Evolutionary conservation across 2,888 invertebrate genomes (phyloP).

Genomic region (Steinernema scapterisci): DNA sequence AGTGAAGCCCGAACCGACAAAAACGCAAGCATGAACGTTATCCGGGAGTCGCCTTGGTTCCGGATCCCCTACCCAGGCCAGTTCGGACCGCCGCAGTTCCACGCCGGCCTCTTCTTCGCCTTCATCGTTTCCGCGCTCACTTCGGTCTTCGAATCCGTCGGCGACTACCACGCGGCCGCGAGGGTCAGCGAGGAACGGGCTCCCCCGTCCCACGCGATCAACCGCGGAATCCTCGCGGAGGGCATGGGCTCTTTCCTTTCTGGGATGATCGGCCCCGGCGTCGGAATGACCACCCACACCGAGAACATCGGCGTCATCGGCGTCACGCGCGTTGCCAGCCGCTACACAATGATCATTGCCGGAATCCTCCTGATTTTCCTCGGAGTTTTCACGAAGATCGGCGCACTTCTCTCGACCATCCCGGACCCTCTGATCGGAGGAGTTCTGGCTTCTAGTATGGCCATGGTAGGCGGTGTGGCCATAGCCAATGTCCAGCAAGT

Average conservation of each 20-base stretch:
- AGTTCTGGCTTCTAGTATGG: constrained; percentile 68
- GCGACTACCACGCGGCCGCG: constrained; percentile 87
- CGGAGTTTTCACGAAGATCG: constrained; percentile 70
- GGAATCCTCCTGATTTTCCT: constrained; percentile 69
- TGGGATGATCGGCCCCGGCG: constrained; percentile 84
- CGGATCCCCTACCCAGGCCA: constrained; percentile 63
- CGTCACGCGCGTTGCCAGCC: constrained; percentile 78
- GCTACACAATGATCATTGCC: constrained; percentile 69
- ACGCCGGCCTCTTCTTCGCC: constrained; percentile 56
- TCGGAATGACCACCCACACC: constrained; percentile 86
- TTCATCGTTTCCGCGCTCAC: constrained; percentile 65
- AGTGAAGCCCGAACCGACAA: constrained; percentile 64
- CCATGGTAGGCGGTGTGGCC: constrained; percentile 68
- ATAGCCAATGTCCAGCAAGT: constrained; percentile 73
- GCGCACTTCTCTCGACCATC: constrained; percentile 70
- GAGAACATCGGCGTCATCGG: constrained; percentile 89
- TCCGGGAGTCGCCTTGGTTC: constrained; percentile 57
- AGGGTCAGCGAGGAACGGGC: constrained; percentile 76
- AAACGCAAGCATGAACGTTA: constrained; percentile 51
- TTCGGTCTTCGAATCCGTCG: constrained; percentile 64
- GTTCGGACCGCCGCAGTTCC: constrained; percentile 60
- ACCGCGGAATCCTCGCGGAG: constrained; percentile 83
- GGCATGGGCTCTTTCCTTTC: constrained; percentile 76
- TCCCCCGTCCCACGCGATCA: constrained; percentile 84
- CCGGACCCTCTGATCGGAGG: constrained; percentile 71